phyloP scores from a whole-genome alignment of 2,797 vertebrate species.

The Lepilemur septentrionalis region DNA sequence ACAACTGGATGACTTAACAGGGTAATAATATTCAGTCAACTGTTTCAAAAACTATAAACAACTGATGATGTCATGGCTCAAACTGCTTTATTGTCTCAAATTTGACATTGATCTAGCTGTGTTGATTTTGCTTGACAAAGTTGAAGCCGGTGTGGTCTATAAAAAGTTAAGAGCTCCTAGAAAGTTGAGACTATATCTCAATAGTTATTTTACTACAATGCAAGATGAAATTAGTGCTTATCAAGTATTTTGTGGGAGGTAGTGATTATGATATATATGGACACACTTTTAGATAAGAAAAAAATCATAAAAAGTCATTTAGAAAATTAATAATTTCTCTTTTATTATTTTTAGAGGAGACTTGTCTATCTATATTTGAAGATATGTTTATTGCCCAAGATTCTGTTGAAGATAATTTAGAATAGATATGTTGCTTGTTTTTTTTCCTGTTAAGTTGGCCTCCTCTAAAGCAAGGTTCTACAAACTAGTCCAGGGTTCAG shows the following conservation, averaged over 20 bases:
- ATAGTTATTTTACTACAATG: not conserved
- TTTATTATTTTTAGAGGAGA: not conserved
- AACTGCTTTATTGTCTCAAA: not conserved
- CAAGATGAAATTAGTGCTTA: not conserved
- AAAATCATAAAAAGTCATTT: not conserved
- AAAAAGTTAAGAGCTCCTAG: not conserved
- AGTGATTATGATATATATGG: not conserved
- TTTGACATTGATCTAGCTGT: not conserved
- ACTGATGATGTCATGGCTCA: not conserved
- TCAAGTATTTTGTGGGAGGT: not conserved
- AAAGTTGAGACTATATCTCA: not conserved
- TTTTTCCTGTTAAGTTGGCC: not conserved
- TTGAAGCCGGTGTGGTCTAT: not conserved
- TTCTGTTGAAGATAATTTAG: not conserved
- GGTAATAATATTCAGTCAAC: not conserved
- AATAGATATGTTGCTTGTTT: not conserved
- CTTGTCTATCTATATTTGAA: not conserved
- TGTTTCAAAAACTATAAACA: not conserved
- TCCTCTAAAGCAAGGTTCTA: not conserved
- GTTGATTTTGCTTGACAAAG: not conserved
- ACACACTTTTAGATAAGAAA: not conserved
- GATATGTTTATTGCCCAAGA: not conserved
- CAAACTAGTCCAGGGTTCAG: not conserved
- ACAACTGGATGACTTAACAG: not conserved
- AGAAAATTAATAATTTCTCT: not conserved